Base-by-base conservation (phyloP, 2,888 invertebrate genomes). In the Patella depressa region DNA sequence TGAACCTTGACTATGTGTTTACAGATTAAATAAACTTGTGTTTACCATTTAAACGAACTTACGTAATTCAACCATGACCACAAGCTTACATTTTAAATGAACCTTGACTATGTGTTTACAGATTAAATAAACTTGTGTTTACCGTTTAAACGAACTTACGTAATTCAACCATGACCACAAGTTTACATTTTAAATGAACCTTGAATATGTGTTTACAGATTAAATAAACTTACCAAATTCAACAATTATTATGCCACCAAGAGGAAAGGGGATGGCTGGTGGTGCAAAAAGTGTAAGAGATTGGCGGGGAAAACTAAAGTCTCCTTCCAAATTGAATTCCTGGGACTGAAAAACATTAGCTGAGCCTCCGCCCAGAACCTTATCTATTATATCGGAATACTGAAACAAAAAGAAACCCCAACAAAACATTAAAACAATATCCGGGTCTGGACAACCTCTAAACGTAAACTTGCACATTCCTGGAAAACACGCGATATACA, bases 321-420 rank as follows among this genome's bases (percentile, higher is more conserved):
- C 77, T 24, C 87, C 87, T 17, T 72, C 79, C 2, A 87, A 71
- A 15, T 82, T 80, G 24, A 87, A 59, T 71, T 87, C 87, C 77
- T 85, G 80, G 11, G 86, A 84, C 53, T 85, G 83, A 71, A 87
- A 87, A 54, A 78, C 76, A n/a, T 82, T 80, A 7, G 73, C 78
- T 0, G 78, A 79, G 3, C 72, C 75, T 9, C 79, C 81, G 59
- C 80, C 80, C 2, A 74, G 57, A 45, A 86, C 11, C 19, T 79
- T 83, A 4, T 80, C 78, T 55, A 86, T 76, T 55, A 86, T 76
- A 45, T 86, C 85, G 11, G 85, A 85, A 77, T 81, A 87, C 87
- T 86, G 78, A 24, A 84, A 80, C 7, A 17, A 74, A 74, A 15
- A 29, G 3, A 19, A 55, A 45, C 34, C 7, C 17, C n/a, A 65